Percentiles rank a stretch among this genome's conserved stretches.
Evolutionary conservation across 2,113 vertebrate genomes (phyloP).

Genomic region (Orycteropus afer): DNA sequence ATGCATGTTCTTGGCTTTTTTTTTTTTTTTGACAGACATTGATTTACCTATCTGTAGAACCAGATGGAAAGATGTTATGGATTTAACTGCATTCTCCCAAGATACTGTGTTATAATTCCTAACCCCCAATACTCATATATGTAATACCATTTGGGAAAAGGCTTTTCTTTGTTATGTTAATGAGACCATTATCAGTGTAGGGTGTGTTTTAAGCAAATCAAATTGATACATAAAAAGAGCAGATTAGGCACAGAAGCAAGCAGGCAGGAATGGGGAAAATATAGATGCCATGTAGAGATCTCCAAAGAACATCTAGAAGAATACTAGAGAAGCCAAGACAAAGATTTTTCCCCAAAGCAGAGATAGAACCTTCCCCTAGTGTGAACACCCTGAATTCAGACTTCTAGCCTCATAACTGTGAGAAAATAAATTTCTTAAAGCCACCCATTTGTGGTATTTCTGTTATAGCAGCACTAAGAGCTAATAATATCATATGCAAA

Average conservation of each 20-base stretch:
- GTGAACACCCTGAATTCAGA: neutral
- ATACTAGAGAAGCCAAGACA: neutral
- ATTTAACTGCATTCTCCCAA: neutral
- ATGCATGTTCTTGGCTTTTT: neutral
- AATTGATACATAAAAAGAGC: neutral
- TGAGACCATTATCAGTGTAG: no score
- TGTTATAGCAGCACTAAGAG: no score
- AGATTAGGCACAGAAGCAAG: neutral
- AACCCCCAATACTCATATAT: no score
- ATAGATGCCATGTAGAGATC: neutral
- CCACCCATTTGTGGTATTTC: no score
- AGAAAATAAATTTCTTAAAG: no score
- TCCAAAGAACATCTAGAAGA: neutral
- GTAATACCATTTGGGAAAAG: no score
- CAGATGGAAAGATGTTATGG: neutral
- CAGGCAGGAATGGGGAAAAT: neutral
- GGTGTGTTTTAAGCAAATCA: no score
- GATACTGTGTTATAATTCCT: neutral
- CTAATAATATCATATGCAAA: no score
- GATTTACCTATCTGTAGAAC: neutral
- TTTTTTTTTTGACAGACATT: neutral
- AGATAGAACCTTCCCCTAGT: neutral
- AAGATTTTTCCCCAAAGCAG: neutral
- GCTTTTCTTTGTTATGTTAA: no score
- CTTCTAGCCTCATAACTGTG: neutral